Evolutionary conservation across 1,140 invertebrate species (phyloP), one percentile per base, ranked within the genome.

Genomic region (Drosophila jambulina): DNA sequence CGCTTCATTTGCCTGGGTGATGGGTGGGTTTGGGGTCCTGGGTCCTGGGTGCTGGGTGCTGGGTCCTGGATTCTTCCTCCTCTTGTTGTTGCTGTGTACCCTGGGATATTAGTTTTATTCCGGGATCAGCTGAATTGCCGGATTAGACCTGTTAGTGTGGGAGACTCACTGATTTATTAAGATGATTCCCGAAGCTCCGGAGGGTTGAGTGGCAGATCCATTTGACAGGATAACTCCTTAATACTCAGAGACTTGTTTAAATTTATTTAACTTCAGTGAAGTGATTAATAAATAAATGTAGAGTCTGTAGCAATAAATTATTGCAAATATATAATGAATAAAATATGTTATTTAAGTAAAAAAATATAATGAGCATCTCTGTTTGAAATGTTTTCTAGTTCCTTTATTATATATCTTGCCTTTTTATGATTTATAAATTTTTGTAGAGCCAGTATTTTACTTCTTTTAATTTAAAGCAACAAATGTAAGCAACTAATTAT

Each of bases 51-150:
- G 0, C 13, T 36, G 34, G 34, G 4, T 36, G 5, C 40, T 13
- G 43, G 13, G 4, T 25, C 8, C 21, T 48, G 23, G 12, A 12
- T 13, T 40, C n/a, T 56, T 34, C 5, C 25, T 19, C 17, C 25
- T 8, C n/a, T 4, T 46, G 46, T 19, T 43, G 29, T 17, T 51
- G 19, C 49, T 51, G 32, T 21, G 40, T 21, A 36, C 53, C 45
- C 69, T 36, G 67, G 36, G 36, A 72, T 71, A 72, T 71, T 69
- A 69, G 68, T 71, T 69, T 69, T 59, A 72, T 71, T 72, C 67
- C 19, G 34, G 69, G 53, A 71, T 70, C 69, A 72, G 65, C 69
- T 72, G 53, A 72, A 72, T 72, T 49, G 51, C 51, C 51, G 27
- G 53, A 70, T 70, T 70, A 49, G 27, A 49, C 21, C 12, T 32